phyloP scores from a whole-genome alignment of 1,140 invertebrate species.

The Oncopodura yosiiana region DNA sequence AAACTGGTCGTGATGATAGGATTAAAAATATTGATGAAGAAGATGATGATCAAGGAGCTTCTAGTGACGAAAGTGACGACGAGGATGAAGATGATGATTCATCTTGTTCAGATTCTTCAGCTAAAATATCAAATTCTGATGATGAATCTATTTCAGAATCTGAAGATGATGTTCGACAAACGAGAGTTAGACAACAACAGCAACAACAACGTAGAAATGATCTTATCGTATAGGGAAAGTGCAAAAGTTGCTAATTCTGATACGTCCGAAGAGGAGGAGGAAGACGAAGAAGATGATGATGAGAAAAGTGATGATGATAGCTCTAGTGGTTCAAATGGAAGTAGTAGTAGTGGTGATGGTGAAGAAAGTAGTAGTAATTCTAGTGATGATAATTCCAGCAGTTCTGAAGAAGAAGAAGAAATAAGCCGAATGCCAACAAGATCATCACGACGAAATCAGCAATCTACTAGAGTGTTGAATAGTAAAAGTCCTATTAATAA shows the following conservation, averaged over 20 bases:
- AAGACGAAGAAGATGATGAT: constrained; percentile 25
- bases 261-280: constrained; percentile 11
- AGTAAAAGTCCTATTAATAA: too few species aligned
- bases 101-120: not conserved
- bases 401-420: constrained; percentile 3
- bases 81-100: constrained; percentile 11
- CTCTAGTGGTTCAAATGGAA: not conserved
- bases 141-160: too few species aligned
- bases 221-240: too few species aligned
- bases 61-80: constrained; percentile 23
- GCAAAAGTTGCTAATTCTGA: not conserved
- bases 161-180: too few species aligned
- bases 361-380: not conserved
- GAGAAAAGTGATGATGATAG: constrained; percentile 14
- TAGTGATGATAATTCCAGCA: not conserved
- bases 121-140: not conserved
- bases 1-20: constrained; percentile 37
- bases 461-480: too few species aligned
- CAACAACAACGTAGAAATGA: too few species aligned
- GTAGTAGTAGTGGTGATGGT: not conserved
- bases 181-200: too few species aligned
- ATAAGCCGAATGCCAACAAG: too few species aligned
- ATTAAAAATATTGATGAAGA: constrained; percentile 17
- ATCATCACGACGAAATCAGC: too few species aligned
- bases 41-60: constrained; percentile 20